phyloP scores from a whole-genome alignment of 2,113 vertebrate genomes.

The Hyaena hyaena region DNA sequence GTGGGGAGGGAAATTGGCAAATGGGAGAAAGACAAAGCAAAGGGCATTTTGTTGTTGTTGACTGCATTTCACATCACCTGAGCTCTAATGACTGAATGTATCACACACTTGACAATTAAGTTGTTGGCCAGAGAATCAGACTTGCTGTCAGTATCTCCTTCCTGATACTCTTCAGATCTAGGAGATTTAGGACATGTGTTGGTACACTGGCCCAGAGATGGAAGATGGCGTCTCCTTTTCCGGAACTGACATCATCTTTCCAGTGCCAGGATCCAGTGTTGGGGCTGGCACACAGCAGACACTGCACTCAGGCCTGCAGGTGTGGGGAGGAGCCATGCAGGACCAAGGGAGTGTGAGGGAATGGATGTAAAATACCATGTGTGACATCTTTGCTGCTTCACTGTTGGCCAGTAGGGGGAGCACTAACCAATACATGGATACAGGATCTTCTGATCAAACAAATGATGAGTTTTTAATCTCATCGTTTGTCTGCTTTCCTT shows the following conservation, averaged over 20 bases:
- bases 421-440: not conserved
- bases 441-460: not conserved
- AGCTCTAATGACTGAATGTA: not conserved
- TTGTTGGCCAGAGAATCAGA: not conserved
- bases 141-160: not conserved
- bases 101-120: not conserved
- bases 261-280: not conserved
- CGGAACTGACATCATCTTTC: not conserved
- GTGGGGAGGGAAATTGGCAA: not conserved
- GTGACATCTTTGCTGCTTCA: not conserved
- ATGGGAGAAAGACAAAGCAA: not conserved
- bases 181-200: not conserved
- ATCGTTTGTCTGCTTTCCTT: not conserved
- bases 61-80: not conserved
- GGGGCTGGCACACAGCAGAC: not conserved
- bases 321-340: not conserved
- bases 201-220: not conserved
- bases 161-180: not conserved
- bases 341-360: too few species aligned
- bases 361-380: not conserved
- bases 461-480: not conserved
- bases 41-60: not conserved
- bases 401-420: not conserved
- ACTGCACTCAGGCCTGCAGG: not conserved
- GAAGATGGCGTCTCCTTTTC: conserved; percentile 25